Conservation (phyloP, 2,797 vertebrate genomes). For the Pristis pectinata region DNA sequence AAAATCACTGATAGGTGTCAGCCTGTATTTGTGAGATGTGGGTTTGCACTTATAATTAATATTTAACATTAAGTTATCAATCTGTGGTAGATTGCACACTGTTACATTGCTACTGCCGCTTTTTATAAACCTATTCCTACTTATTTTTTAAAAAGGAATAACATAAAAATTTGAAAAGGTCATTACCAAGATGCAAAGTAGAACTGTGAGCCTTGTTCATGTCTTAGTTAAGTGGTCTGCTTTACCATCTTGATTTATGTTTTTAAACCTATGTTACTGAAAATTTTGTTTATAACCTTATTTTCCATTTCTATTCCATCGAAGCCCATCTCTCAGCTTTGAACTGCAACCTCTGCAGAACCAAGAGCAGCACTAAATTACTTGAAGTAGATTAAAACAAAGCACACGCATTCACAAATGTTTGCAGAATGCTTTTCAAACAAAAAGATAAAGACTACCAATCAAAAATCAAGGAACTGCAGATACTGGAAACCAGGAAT, state of each 20-base stretch:
- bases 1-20: background rate
- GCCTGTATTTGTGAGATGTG: background rate
- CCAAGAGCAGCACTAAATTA: background rate
- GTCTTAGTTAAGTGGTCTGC: background rate
- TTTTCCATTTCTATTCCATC: background rate
- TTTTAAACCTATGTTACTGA: background rate
- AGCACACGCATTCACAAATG: background rate
- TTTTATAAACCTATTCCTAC: background rate
- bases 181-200: background rate
- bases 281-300: background rate
- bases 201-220: background rate
- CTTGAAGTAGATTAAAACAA: background rate
- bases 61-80: background rate
- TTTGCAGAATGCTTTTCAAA: background rate
- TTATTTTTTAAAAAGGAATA: background rate
- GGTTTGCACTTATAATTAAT: background rate
- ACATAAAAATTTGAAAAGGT: background rate
- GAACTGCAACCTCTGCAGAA: background rate
- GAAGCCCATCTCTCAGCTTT: background rate
- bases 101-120: background rate
- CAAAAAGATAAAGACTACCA: background rate
- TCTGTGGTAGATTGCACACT: background rate
- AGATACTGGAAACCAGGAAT: too few relatives aligned
- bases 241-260: background rate
- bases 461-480: background rate